Evolutionary conservation across 2,888 invertebrate species (phyloP).

Genomic region (Myopa tessellatipennis): DNA sequence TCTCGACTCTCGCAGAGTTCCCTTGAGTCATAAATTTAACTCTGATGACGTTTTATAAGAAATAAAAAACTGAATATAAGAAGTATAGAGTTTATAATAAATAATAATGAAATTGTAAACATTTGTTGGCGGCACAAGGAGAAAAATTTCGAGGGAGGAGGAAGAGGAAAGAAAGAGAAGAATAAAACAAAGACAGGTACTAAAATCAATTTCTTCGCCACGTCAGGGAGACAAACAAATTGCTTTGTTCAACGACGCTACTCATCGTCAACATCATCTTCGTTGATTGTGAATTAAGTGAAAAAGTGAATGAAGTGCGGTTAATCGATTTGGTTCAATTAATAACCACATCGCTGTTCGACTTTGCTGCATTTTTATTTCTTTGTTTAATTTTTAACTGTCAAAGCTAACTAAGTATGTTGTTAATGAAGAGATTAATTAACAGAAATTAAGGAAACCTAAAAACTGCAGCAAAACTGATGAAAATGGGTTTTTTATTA

Average conservation of each 20-base stretch:
- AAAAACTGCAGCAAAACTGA: too few species aligned
- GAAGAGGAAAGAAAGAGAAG: neutral
- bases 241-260: neutral
- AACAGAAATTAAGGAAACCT: too few species aligned
- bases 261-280: too few species aligned
- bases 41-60: neutral
- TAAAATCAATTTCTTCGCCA: neutral
- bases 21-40: conserved; percentile 10
- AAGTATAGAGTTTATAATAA: neutral
- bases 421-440: too few species aligned
- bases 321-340: too few species aligned
- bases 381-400: too few species aligned
- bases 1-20: neutral
- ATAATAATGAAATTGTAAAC: neutral
- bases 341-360: too few species aligned
- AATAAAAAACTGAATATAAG: neutral
- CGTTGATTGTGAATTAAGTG: too few species aligned
- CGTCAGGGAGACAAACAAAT: neutral
- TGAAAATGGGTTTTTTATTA: too few species aligned
- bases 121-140: neutral
- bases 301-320: too few species aligned
- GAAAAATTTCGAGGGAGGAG: neutral
- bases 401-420: too few species aligned
- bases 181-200: neutral
- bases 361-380: too few species aligned